phyloP scores from a whole-genome alignment of 2,113 vertebrate genomes.

The Mastomys coucha region DNA sequence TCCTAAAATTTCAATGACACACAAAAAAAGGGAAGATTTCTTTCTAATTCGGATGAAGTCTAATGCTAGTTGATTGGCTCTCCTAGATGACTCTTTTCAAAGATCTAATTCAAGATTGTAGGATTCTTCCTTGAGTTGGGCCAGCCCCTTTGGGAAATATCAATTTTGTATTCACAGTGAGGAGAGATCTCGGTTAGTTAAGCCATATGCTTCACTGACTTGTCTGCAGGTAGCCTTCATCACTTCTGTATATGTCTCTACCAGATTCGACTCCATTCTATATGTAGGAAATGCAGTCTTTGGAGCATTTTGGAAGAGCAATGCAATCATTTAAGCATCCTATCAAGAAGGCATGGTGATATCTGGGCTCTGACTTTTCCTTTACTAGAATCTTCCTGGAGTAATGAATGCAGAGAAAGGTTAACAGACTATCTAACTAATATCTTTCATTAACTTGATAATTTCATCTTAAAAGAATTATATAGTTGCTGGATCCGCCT shows the following conservation, averaged over 20 bases:
- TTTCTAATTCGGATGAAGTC: neutral
- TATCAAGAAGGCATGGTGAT: neutral
- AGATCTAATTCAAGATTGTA: neutral
- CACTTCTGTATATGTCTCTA: neutral
- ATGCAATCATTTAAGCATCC: neutral
- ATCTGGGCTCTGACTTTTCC: neutral
- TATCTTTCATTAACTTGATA: slow-evolving; percentile 8
- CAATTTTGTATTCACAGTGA: neutral
- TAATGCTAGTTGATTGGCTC: neutral
- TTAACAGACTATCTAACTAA: neutral
- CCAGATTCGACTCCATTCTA: neutral
- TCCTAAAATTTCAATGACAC: neutral
- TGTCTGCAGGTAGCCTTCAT: neutral
- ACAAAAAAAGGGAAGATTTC: neutral
- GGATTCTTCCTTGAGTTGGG: neutral
- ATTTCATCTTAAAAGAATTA: neutral
- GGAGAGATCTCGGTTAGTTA: neutral
- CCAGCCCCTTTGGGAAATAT: neutral
- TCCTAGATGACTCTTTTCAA: neutral
- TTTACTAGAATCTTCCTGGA: neutral
- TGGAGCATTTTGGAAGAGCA: neutral
- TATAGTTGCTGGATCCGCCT: neutral
- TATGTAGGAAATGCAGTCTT: neutral
- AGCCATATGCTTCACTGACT: neutral
- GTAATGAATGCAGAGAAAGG: neutral